Base-by-base conservation (phyloP, 2,888 invertebrate species). In the Nineta flava region DNA sequence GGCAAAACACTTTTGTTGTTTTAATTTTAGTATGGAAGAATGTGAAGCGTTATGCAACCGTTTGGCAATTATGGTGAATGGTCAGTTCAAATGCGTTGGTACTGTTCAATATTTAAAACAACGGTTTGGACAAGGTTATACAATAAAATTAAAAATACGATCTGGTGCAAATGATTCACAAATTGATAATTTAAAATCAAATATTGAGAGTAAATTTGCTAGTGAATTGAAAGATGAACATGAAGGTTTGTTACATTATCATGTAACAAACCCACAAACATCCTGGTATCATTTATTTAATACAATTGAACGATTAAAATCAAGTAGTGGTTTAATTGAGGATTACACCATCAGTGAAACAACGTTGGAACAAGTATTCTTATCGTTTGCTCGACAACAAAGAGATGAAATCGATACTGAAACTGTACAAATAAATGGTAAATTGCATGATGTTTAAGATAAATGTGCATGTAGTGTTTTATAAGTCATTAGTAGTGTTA, bases 271-370 rank as follows among this genome's bases (percentile, higher is more conserved):
- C 15, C 68, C 67, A n/a, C 68, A 65, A 46, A 67, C 77, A 52
- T 72, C 73, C 43, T 83, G 84, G 83, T 79, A 83, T 1, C 64
- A 69, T 46, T 76, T 87, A 62, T 87, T 87, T 63, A 75, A 78
- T 2, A 68, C 74, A 5, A 77, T 86, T 74, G 84, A 86, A 61
- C 61, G 65, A 15, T 53, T 66, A 9, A 63, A 64, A 54, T 57
- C 58, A 51, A 13, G 42, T 41, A 26, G 9, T 21, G 21, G 51
- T 0, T 68, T 73, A 49, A 72, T 87, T 9, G 84, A 84, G 59
- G 87, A 87, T 63, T 90, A 88, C 64, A 80, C 78, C 42, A 78
- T 90, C 47, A 80, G 81, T 49, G 87, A 87, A 65, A 85, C 87
- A 0, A 82, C 84, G 1, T 67, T 88, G 34, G 88, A 88, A 64